Evolutionary conservation across 2,797 vertebrate species (phyloP).

Genomic region (Valencia hispanica): DNA sequence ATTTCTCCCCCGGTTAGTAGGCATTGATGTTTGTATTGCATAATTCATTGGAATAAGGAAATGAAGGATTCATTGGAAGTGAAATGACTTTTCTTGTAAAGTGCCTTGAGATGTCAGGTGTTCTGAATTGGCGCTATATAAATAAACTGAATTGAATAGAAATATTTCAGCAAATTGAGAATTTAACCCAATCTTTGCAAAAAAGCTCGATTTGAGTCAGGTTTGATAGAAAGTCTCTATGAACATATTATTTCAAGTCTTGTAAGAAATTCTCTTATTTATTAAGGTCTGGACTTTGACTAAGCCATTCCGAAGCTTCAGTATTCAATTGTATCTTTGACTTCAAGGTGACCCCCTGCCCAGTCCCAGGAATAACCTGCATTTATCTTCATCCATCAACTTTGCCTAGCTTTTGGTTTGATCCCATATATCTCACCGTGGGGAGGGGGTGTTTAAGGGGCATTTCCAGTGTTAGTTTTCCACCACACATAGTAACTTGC

Average conservation of each 20-base stretch:
- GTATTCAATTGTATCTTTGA: neutral
- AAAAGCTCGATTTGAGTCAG: neutral
- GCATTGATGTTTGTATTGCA: too few relatives aligned
- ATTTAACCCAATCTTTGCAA: neutral
- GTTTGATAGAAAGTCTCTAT: neutral
- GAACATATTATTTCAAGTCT: neutral
- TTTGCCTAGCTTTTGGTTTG: neutral
- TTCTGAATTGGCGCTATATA: too few relatives aligned
- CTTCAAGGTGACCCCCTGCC: neutral
- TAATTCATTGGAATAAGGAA: too few relatives aligned
- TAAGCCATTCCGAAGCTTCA: neutral
- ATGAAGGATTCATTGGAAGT: too few relatives aligned
- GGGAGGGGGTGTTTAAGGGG: neutral
- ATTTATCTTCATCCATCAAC: neutral
- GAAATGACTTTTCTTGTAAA: too few relatives aligned
- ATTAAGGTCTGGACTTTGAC: neutral
- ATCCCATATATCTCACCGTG: neutral
- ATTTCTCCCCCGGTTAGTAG: constrained; percentile 18
- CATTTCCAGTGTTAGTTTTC: neutral
- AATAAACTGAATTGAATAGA: too few relatives aligned
- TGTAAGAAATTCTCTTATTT: neutral
- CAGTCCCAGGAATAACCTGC: neutral
- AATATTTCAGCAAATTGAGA: neutral
- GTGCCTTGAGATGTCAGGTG: too few relatives aligned
- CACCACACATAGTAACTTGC: neutral